Percentiles rank a stretch among this genome's conserved stretches.
phyloP scores from a whole-genome alignment of 1,140 invertebrate species.

The Drosophila yakuba region DNA sequence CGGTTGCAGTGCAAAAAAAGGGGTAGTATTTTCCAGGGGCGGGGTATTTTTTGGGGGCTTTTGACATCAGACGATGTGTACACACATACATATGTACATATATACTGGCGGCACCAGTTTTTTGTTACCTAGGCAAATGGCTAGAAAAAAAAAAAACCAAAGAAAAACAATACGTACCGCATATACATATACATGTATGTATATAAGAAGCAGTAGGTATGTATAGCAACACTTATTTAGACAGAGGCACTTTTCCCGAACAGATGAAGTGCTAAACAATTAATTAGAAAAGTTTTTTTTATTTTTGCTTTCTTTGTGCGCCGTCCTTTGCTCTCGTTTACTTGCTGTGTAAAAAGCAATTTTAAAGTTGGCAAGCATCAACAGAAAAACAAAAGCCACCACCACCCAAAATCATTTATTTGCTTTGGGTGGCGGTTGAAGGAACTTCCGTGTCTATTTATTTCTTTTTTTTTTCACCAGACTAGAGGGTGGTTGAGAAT shows the following conservation, averaged over 20 bases:
- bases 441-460: constrained; percentile 10
- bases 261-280: constrained; percentile 73
- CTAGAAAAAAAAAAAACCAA: not conserved
- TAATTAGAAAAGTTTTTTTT: constrained; percentile 69
- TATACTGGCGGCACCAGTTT: constrained; percentile 4
- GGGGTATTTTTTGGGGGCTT: constrained; percentile 11
- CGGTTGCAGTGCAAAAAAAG: constrained; percentile 65
- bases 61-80: constrained; percentile 1
- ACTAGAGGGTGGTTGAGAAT: constrained; percentile 22
- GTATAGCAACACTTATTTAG: not conserved
- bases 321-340: too few species aligned
- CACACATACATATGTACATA: too few species aligned
- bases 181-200: not conserved
- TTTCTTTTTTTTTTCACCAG: too few species aligned
- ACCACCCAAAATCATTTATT: constrained; percentile 24
- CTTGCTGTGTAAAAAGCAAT: constrained; percentile 48
- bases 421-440: constrained; percentile 29
- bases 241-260: not conserved
- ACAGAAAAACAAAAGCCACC: constrained; percentile 26
- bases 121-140: constrained; percentile 10
- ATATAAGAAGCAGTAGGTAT: not conserved
- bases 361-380: constrained; percentile 61
- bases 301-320: constrained; percentile 23
- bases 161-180: not conserved
- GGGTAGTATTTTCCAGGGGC: constrained; percentile 18